Percentiles rank a stretch among this genome's conserved stretches.
phyloP scores from a whole-genome alignment of 2,113 vertebrate species.

The Theristicus caerulescens region DNA sequence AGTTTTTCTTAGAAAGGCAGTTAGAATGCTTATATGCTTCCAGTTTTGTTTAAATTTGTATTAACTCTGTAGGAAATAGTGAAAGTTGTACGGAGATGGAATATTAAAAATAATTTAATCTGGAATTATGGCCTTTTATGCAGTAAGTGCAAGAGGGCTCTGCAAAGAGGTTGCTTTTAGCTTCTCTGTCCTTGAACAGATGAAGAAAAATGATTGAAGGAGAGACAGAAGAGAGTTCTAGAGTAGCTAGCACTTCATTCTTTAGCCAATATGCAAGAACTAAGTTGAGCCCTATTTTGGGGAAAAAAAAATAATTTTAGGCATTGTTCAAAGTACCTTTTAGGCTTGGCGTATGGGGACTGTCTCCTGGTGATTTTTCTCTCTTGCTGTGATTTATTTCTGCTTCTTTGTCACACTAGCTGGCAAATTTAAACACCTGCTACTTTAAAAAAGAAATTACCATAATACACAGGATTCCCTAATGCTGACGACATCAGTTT shows the following conservation, averaged over 20 bases:
- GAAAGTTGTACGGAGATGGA: not conserved
- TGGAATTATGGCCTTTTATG: not conserved
- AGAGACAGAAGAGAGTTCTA: not conserved
- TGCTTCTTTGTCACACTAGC: not conserved
- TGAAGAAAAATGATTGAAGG: not conserved
- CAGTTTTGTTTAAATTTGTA: not conserved
- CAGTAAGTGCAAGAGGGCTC: not conserved
- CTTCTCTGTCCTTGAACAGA: not conserved
- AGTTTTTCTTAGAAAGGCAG: not conserved
- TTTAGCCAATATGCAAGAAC: not conserved
- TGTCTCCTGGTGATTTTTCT: not conserved
- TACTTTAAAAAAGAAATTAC: not conserved
- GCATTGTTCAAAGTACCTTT: not conserved
- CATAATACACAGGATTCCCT: not conserved
- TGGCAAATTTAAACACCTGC: not conserved
- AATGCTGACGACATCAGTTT: not conserved
- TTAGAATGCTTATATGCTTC: not conserved
- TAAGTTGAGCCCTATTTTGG: not conserved
- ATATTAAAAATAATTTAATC: not conserved
- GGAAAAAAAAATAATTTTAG: not conserved
- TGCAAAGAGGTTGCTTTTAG: not conserved
- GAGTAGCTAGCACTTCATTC: not conserved
- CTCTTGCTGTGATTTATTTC: not conserved
- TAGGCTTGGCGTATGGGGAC: not conserved
- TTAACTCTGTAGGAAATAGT: not conserved